phyloP scores from a whole-genome alignment of 2,113 vertebrate genomes.

The Monopterus albus region DNA sequence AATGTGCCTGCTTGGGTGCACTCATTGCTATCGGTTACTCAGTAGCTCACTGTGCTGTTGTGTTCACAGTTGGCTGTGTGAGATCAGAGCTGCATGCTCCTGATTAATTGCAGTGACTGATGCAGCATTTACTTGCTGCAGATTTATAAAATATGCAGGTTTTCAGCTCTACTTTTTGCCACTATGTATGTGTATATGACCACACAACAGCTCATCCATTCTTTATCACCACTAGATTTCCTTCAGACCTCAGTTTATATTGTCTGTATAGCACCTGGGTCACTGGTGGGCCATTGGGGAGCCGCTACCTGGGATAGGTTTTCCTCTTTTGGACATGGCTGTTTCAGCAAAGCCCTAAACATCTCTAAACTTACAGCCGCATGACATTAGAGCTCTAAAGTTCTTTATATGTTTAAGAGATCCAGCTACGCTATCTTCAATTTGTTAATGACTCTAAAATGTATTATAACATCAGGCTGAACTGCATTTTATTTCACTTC shows the following conservation, averaged over 20 bases:
- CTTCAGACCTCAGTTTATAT: constrained; percentile 26
- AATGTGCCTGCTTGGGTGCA: constrained; percentile 37
- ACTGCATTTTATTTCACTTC: no score
- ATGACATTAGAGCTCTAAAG: no score
- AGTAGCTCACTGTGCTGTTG: constrained; percentile 11
- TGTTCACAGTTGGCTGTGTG: background rate
- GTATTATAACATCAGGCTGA: no score
- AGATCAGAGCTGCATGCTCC: background rate
- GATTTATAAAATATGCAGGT: background rate
- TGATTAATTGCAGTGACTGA: background rate
- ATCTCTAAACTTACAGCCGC: no score
- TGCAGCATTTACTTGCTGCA: background rate
- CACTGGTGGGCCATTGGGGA: constrained; percentile 14
- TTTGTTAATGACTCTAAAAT: no score
- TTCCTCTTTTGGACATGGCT: background rate
- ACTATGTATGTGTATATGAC: no score
- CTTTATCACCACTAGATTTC: constrained; percentile 50
- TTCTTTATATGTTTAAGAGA: background rate
- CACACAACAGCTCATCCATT: constrained; percentile 50
- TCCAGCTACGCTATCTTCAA: no score
- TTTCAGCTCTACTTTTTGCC: no score
- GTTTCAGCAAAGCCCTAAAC: background rate
- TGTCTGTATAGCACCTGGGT: constrained; percentile 30
- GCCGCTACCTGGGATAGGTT: constrained; percentile 4
- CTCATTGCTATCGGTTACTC: constrained; percentile 24